Conservation (phyloP, 2,888 invertebrate species). For the Linhomoeus sp. region DNA sequence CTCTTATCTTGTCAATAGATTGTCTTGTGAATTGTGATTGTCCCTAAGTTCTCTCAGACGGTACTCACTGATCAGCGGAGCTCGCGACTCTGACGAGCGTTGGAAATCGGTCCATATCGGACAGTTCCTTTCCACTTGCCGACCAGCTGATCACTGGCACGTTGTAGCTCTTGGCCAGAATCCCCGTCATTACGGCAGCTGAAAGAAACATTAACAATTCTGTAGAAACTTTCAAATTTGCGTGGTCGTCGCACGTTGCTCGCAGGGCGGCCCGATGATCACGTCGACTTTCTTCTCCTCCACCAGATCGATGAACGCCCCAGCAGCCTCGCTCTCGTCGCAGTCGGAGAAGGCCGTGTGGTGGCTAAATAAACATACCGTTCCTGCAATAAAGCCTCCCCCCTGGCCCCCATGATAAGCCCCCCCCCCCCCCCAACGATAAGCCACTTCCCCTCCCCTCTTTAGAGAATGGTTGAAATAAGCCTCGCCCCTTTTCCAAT, state of each 20-base stretch:
- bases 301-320: not conserved
- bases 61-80: not conserved
- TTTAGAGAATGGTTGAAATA: no score
- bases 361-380: no score
- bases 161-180: constrained; percentile 1
- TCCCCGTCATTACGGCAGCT: not conserved
- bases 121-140: not conserved
- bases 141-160: constrained; percentile 5
- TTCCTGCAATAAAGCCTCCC: no score
- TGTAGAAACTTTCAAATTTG: no score
- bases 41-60: no score
- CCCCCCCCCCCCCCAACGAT: no score
- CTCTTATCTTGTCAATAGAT: not conserved
- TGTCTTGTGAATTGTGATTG: no score
- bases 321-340: constrained; percentile 3
- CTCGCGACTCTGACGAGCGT: not conserved
- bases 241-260: not conserved
- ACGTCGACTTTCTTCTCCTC: not conserved
- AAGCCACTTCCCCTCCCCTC: no score
- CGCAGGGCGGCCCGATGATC: constrained; percentile 1
- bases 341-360: not conserved
- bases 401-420: no score
- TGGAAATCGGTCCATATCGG: not conserved
- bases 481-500: no score
- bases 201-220: not conserved